phyloP scores from a whole-genome alignment of 2,888 invertebrate genomes.

The Cylloceria caligata region DNA sequence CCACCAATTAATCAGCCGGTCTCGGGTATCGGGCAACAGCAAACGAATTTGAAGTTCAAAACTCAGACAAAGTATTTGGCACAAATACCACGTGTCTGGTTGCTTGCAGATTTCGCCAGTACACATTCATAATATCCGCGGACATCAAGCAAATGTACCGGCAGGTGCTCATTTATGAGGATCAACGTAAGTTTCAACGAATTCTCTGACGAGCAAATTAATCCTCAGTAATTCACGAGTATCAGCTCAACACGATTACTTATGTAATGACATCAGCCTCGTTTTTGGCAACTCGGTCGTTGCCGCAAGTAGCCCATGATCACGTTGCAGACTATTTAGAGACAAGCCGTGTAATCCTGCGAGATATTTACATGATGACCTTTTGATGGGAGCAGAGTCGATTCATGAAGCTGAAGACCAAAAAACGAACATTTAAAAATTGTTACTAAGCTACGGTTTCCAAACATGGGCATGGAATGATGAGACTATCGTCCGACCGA shows the following conservation, averaged over 20 bases:
- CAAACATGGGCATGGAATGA: slow-evolving; percentile 66
- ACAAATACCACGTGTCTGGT: slow-evolving; percentile 48
- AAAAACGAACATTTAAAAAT: slow-evolving; percentile 47
- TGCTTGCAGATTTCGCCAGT: too few relatives aligned
- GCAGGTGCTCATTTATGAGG: too few relatives aligned
- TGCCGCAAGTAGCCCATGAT: slow-evolving; percentile 6
- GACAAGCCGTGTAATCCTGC: slow-evolving; percentile 14
- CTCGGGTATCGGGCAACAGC: too few relatives aligned
- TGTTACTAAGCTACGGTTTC: slow-evolving; percentile 57
- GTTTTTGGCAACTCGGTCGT: slow-evolving; percentile 6
- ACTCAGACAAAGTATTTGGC: slow-evolving; percentile 36
- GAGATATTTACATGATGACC: slow-evolving; percentile 26
- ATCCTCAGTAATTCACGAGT: not conserved
- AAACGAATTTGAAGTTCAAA: slow-evolving; percentile 34
- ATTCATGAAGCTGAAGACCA: slow-evolving; percentile 57
- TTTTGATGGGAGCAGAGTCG: slow-evolving; percentile 64
- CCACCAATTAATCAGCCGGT: not conserved
- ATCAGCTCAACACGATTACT: slow-evolving; percentile 17
- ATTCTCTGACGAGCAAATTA: slow-evolving; percentile 68
- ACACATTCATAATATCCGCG: too few relatives aligned
- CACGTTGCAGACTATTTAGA: not conserved
- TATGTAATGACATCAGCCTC: slow-evolving; percentile 19
- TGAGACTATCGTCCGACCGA: slow-evolving; percentile 5
- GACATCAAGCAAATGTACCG: too few relatives aligned
- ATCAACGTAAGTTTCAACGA: too few relatives aligned